A percentile compares a stretch with the other conserved stretches of the same genome.
These are phyloP conservation scores for Melozone crissalis DNA, from an alignment of 2,113 vertebrate species.

Conservation along the genomic window DNA sequence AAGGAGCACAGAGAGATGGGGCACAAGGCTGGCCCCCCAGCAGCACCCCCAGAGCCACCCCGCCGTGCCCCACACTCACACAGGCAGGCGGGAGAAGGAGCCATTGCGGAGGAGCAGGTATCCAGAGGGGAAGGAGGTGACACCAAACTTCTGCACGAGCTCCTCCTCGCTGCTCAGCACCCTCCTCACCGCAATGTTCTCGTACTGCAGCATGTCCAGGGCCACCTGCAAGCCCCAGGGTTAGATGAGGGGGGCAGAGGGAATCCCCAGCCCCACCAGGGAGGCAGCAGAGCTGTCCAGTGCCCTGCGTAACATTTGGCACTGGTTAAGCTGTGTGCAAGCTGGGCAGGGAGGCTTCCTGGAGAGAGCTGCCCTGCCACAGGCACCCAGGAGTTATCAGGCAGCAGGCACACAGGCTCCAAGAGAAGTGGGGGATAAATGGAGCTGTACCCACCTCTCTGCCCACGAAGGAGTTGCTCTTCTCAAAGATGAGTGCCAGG, in stretches of 20 bases:
- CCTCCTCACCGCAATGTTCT: conserved; percentile 83
- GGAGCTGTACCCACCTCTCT: conserved; percentile 83
- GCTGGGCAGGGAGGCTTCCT: background rate
- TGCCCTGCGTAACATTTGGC: background rate
- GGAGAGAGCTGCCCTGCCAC: background rate
- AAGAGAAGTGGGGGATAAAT: background rate
- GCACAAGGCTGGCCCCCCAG: background rate
- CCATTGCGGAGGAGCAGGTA: conserved; percentile 81
- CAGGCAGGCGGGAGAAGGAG: conserved; percentile 75
- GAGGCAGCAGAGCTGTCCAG: background rate
- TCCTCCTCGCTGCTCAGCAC: conserved; percentile 77
- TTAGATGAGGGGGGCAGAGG: background rate
- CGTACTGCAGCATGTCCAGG: conserved; percentile 88
- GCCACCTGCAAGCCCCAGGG: conserved; percentile 75
- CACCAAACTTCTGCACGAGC: conserved; percentile 76
- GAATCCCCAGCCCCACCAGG: background rate
- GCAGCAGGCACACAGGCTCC: background rate
- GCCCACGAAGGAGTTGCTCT: conserved; percentile 80
- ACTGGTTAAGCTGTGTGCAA: background rate
- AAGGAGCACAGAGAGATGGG: background rate
- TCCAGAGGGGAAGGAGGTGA: conserved; percentile 86
- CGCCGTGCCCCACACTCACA: conserved; percentile 72
- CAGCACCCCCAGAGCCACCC: background rate
- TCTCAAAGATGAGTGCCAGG: conserved; percentile 89
- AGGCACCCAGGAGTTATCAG: background rate